phyloP scores from a whole-genome alignment of 2,888 invertebrate genomes.

The Rotaria magnacalcarata region DNA sequence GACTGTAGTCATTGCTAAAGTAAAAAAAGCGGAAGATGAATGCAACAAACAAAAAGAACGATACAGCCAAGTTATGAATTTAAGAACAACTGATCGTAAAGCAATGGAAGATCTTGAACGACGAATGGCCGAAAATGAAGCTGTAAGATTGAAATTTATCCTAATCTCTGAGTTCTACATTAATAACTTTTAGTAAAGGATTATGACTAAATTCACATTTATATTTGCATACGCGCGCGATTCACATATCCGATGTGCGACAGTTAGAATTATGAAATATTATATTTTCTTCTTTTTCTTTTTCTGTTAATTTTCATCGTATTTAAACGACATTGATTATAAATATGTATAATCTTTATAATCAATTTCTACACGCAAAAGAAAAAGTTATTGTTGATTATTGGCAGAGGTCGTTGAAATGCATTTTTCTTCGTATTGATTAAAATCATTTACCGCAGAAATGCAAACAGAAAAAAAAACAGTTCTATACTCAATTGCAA shows the following conservation, averaged over 20 bases:
- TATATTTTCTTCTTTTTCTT: not conserved
- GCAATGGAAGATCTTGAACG: constrained; percentile 39
- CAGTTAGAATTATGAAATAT: not conserved
- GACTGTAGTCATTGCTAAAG: constrained; percentile 60
- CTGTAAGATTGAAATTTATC: not conserved
- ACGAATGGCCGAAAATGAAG: constrained; percentile 46
- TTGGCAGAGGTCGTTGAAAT: too few relatives aligned
- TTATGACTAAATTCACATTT: not conserved
- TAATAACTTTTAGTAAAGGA: not conserved
- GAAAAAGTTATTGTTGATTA: too few relatives aligned
- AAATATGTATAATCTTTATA: too few relatives aligned
- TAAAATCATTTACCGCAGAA: too few relatives aligned
- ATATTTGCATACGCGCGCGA: not conserved
- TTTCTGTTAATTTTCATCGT: not conserved
- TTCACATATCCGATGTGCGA: not conserved
- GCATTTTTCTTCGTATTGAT: too few relatives aligned
- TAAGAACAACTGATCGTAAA: constrained; percentile 38
- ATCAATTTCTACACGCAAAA: too few relatives aligned
- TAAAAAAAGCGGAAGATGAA: constrained; percentile 36
- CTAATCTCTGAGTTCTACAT: too few relatives aligned
- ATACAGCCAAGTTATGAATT: constrained; percentile 35
- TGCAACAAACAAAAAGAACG: constrained; percentile 30
- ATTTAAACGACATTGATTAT: too few relatives aligned
- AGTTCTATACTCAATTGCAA: too few relatives aligned
- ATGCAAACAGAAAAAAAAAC: too few relatives aligned